phyloP scores from a whole-genome alignment of 1,140 invertebrate species.

The Cydia fagiglandana region DNA sequence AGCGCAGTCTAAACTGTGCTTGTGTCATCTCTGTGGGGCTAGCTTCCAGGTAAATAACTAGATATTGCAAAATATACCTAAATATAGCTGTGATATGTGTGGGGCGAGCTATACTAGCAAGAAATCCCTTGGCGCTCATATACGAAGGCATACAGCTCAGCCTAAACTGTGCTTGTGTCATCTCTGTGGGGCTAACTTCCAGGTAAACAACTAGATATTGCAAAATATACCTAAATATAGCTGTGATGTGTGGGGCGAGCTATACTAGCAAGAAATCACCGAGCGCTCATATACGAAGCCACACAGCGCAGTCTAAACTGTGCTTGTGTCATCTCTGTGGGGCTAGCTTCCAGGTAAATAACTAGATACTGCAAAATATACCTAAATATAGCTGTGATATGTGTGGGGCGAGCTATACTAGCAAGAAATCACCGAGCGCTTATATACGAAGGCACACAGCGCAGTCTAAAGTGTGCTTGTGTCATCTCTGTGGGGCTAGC shows the following conservation, averaged over 20 bases:
- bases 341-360: no score
- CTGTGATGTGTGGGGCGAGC: conserved; percentile 43
- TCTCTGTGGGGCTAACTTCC: conserved; percentile 39
- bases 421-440: conserved; percentile 36
- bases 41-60: no score
- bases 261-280: conserved; percentile 43
- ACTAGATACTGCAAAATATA: no score
- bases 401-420: conserved; percentile 45
- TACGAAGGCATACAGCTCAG: conserved; percentile 28
- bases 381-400: conserved; percentile 38
- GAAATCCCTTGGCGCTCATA: conserved; percentile 38
- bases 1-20: conserved; percentile 31
- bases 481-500: conserved; percentile 46
- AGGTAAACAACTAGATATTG: no score
- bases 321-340: conserved; percentile 51
- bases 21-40: conserved; percentile 51
- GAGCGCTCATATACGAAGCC: conserved; percentile 37
- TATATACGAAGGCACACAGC: conserved; percentile 35
- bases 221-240: conserved; percentile 21
- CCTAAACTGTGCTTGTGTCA: conserved; percentile 43
- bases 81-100: conserved; percentile 44
- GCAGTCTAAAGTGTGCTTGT: conserved; percentile 35
- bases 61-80: no score
- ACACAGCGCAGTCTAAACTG: conserved; percentile 15
- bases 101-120: conserved; percentile 42